Evolutionary conservation across 2,113 vertebrate genomes (phyloP).

Genomic region (Macquaria ambigua): DNA sequence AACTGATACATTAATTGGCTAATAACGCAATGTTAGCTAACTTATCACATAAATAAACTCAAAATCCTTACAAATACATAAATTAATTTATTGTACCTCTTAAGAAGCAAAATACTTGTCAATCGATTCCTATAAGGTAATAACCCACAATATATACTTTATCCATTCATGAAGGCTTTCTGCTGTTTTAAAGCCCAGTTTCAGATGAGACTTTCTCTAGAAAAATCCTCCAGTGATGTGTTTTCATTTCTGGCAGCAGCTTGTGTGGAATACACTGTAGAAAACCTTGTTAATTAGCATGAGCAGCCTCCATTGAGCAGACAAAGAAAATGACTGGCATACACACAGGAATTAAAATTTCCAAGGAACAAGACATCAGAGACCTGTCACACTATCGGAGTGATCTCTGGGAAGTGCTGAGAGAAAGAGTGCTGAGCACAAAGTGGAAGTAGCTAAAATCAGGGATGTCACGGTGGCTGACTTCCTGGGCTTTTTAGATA

Average conservation of each 20-base stretch:
- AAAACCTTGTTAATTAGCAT: slow-evolving; percentile 33
- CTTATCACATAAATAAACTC: not conserved
- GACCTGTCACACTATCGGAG: slow-evolving; percentile 26
- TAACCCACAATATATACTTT: too few species aligned
- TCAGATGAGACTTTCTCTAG: not conserved
- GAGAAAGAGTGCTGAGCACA: not conserved
- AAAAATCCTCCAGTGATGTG: not conserved
- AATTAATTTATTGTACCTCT: too few species aligned
- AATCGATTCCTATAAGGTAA: too few species aligned
- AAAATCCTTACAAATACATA: not conserved
- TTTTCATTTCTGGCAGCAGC: slow-evolving; percentile 18
- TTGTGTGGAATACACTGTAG: not conserved
- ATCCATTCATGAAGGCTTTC: too few species aligned
- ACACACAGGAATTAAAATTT: slow-evolving; percentile 45
- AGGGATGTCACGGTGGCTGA: not conserved
- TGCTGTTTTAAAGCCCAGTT: not conserved
- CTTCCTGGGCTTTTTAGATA: too few species aligned
- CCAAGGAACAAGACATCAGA: slow-evolving; percentile 50
- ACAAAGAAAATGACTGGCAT: slow-evolving; percentile 27
- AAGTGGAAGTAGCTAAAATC: not conserved
- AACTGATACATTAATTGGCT: too few species aligned
- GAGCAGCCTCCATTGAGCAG: slow-evolving; percentile 26
- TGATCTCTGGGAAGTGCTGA: slow-evolving; percentile 15
- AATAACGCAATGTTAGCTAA: not conserved
- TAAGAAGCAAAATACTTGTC: too few species aligned